Evolutionary conservation across 2,888 invertebrate genomes (phyloP), one percentile per base, ranked within the genome.

Genomic region (Encarsia formosa): DNA sequence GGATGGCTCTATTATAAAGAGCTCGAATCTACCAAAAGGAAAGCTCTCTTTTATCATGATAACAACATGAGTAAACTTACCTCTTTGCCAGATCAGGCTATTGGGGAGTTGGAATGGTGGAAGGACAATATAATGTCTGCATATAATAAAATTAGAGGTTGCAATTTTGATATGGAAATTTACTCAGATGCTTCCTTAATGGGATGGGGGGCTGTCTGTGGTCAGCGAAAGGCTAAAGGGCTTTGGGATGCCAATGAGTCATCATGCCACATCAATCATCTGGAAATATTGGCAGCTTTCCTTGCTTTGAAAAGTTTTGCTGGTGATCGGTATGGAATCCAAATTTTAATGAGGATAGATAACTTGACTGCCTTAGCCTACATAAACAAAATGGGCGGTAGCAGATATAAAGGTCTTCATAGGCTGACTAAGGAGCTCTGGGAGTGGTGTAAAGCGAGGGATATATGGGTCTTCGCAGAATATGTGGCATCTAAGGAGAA

Each of bases 311-410:
- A 45, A 34, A 34, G 34, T 20, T 51, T 51, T n/a, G 35, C 46
- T 4, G 20, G 16, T 1, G 18, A 26, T 11, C 9, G 11, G 1
- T 2, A 16, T 1, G 13, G 29, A 22, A 9, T 11, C 16, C 34
- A 41, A 15, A 45, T 46, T 16, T 11, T 51, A 0, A 11, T 51
- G 46, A 46, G 16, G 46, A 51, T n/a, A n/a, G n/a, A n/a, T n/a
- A n/a, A n/a, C n/a, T n/a, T n/a, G n/a, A n/a, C n/a, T n/a, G n/a
- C n/a, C n/a, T 26, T n/a, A 11, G n/a, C n/a, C 0, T 32, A 57
- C 9, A 48, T 62, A 15, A 42, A 57, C 34, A 52, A 48, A 29
- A 59, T 61, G 54, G 59, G 59, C 3, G 58, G 59, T n/a, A 41
- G 56, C 24, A 58, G 54, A 32, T 54, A 34, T 32, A 42, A 39